Conservation (phyloP, 2,797 vertebrate genomes). For the Centropyge bicolor region DNA sequence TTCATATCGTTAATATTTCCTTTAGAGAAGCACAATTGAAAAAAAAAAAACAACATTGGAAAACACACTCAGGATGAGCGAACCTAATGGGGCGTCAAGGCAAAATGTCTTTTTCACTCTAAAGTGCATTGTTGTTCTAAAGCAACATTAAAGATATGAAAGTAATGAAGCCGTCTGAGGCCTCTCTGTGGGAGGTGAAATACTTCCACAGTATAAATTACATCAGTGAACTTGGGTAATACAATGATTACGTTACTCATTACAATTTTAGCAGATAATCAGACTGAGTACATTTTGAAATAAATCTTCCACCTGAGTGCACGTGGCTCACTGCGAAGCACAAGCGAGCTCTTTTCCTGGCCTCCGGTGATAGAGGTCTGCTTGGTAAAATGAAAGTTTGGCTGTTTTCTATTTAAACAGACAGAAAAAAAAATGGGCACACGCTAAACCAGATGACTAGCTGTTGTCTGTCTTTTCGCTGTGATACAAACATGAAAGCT, state of each 20-base stretch:
- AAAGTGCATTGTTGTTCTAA: conserved; percentile 40
- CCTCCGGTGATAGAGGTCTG: conserved; percentile 19
- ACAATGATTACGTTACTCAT: conserved; percentile 40
- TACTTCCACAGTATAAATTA: conserved; percentile 32
- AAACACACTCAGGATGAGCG: conserved; percentile 41
- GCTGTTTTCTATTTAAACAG: conserved; percentile 56
- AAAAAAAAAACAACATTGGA: conserved; percentile 22
- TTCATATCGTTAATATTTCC: conserved; percentile 49
- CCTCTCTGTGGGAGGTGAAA: conserved; percentile 33
- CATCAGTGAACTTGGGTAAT: conserved; percentile 45
- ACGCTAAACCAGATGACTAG: conserved; percentile 58
- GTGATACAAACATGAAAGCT: conserved; percentile 59
- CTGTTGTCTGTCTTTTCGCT: conserved; percentile 54
- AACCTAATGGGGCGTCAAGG: conserved; percentile 50
- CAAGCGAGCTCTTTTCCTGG: conserved; percentile 23
- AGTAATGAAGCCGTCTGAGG: conserved; percentile 36
- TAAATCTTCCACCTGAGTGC: conserved; percentile 34
- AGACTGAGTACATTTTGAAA: conserved; percentile 45
- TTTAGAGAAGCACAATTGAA: conserved; percentile 30
- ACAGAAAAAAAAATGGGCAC: conserved; percentile 25
- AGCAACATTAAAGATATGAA: conserved; percentile 53
- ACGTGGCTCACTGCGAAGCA: conserved; percentile 27
- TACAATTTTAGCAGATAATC: conserved; percentile 52
- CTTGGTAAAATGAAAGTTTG: conserved; percentile 28
- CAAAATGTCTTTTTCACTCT: conserved; percentile 50